Evolutionary conservation across 2,797 vertebrate species (phyloP).

Genomic region (Lacerta agilis): DNA sequence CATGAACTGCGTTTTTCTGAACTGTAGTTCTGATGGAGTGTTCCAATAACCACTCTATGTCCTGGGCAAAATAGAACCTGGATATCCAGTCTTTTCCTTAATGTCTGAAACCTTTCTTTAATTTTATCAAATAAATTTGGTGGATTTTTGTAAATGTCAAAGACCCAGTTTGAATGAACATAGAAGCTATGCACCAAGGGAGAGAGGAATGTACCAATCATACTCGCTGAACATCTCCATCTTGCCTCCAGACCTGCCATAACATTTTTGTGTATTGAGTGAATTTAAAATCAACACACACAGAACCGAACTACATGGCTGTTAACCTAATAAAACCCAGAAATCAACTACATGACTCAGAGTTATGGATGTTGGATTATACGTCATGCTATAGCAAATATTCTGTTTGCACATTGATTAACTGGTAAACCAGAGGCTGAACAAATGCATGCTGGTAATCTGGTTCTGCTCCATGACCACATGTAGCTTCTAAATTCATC

Average conservation of each 20-base stretch:
- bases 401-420: neutral
- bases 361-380: neutral
- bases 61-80: too few species aligned
- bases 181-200: neutral
- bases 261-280: neutral
- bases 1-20: too few species aligned
- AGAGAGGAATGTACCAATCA: neutral
- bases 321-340: neutral
- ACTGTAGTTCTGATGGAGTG: too few species aligned
- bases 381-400: neutral
- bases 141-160: neutral
- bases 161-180: neutral
- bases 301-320: neutral
- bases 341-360: neutral
- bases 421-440: neutral
- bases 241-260: neutral
- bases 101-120: too few species aligned
- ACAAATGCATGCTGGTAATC: neutral
- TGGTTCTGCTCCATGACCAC: neutral
- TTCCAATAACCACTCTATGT: too few species aligned
- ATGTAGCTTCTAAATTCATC: neutral
- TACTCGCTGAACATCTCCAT: neutral
- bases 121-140: neutral
- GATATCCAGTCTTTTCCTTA: too few species aligned
- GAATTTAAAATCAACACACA: neutral